Evolutionary conservation across 2,113 vertebrate species (phyloP), one percentile per base, ranked within the genome.

Genomic region (Acinonyx jubatus): DNA sequence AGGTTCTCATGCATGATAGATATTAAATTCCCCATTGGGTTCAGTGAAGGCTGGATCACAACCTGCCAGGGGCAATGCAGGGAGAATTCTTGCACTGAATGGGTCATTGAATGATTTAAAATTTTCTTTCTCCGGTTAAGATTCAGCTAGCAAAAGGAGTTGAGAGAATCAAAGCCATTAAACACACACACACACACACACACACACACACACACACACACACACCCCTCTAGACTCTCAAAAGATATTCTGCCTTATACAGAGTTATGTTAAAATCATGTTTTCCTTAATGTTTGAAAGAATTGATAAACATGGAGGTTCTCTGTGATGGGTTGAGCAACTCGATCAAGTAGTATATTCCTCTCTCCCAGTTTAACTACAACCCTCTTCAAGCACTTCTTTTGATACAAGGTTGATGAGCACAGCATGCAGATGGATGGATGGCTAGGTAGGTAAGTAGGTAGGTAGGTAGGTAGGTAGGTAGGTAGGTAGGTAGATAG

Each of bases 91-190:
- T 84, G 48, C 31, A 50, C 25, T 41, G 45, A 21, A 8, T 29
- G 29, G 7, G 9, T 83, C 45, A 69, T 12, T 36, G 19, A n/a
- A 36, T 52, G 12, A 79, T 27, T 36, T 45, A 65, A 36, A 81
- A 89, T 81, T 84, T 45, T 57, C n/a, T 69, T 80, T 96, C 73
- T 63, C n/a, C 21, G 73, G 4, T 57, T 89, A 55, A 27, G 31
- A 94, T 55, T 27, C 50, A 86, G 16, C 52, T 57, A 50, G 19
- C 14, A 63, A 66, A 92, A 96, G 52, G 23, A 41, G 57, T 1
- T 50, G 71, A 89, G 83, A 85, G 19, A 41, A 79, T 0, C 55
- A 66, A 57, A 73, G 41, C 41, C 41, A 78, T 78, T 71, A 33
- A 48, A 50, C 50, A 50, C 50, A 50, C 50, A 50, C 50, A 50